phyloP scores from a whole-genome alignment of 2,113 vertebrate genomes.

The Antennarius striatus region DNA sequence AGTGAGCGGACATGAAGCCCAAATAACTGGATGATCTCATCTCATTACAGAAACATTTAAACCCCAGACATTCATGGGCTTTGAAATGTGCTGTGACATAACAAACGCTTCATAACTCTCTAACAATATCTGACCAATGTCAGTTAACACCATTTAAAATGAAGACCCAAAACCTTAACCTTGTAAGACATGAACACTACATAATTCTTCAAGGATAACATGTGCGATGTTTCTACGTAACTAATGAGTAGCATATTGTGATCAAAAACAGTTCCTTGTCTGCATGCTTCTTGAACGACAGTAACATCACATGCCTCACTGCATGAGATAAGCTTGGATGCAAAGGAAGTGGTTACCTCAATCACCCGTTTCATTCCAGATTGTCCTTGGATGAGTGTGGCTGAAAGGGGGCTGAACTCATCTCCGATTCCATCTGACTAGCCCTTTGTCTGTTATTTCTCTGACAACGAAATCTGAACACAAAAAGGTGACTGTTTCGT shows the following conservation, averaged over 20 bases:
- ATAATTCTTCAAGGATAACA: conserved; percentile 14
- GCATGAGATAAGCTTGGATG: conserved; percentile 14
- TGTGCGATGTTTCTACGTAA: neutral
- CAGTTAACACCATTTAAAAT: conserved; percentile 12
- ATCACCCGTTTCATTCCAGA: conserved; percentile 28
- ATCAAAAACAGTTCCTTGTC: conserved; percentile 18
- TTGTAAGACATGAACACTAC: conserved; percentile 10
- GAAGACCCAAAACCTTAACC: conserved; percentile 8
- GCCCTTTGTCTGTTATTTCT: conserved; percentile 43
- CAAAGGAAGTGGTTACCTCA: conserved; percentile 34
- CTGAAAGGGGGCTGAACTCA: conserved; percentile 24
- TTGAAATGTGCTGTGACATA: neutral
- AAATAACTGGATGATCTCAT: neutral
- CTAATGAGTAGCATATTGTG: conserved; percentile 16
- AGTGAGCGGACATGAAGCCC: neutral
- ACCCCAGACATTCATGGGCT: neutral
- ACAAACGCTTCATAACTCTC: neutral
- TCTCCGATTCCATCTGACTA: conserved; percentile 36
- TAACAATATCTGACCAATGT: conserved; percentile 13
- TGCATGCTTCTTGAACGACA: conserved; percentile 11
- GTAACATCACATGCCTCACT: conserved; percentile 14
- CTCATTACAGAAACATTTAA: neutral
- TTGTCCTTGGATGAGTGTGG: conserved; percentile 25
- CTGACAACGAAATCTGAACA: conserved; percentile 6
- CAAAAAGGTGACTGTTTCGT: conserved; percentile 34